phyloP scores from a whole-genome alignment of 2,113 vertebrate species.

The Callaeas wilsoni region DNA sequence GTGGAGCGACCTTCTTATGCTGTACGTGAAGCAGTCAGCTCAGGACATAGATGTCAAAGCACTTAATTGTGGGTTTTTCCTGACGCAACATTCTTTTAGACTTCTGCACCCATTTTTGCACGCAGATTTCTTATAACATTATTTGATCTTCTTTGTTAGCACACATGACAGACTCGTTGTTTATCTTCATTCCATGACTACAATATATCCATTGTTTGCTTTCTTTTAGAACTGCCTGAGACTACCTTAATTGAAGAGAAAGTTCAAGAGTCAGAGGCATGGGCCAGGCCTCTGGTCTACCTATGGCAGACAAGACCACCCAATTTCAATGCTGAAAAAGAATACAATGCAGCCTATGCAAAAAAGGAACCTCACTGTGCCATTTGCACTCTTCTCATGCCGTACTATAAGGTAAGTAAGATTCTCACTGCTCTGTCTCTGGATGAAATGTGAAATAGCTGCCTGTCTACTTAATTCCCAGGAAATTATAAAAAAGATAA shows the following conservation, averaged over 20 bases:
- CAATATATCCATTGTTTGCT: not conserved
- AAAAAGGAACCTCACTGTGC: constrained; percentile 85
- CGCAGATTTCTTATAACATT: not conserved
- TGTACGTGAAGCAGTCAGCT: not conserved
- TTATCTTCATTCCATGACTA: not conserved
- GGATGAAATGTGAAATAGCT: not conserved
- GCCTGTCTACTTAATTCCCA: not conserved
- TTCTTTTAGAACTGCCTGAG: constrained; percentile 79
- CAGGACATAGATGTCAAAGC: not conserved
- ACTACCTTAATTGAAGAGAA: constrained; percentile 74
- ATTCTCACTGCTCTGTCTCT: not conserved
- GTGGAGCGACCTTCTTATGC: not conserved
- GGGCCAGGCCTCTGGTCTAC: constrained; percentile 89
- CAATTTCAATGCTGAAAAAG: constrained; percentile 86
- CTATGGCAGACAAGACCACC: constrained; percentile 86
- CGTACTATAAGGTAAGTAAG: constrained; percentile 87
- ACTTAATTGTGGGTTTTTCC: not conserved
- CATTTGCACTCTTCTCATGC: constrained; percentile 92
- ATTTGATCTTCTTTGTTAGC: not conserved
- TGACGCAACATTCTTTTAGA: not conserved
- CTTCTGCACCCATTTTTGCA: not conserved
- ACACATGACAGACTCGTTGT: not conserved
- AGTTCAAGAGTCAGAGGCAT: constrained; percentile 82
- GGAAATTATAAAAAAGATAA: not conserved
- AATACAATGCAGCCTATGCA: constrained; percentile 84